A percentile compares a stretch with the other conserved stretches of the same genome.
phyloP scores from a whole-genome alignment of 1,140 invertebrate species.

The Drosophila saltans region DNA sequence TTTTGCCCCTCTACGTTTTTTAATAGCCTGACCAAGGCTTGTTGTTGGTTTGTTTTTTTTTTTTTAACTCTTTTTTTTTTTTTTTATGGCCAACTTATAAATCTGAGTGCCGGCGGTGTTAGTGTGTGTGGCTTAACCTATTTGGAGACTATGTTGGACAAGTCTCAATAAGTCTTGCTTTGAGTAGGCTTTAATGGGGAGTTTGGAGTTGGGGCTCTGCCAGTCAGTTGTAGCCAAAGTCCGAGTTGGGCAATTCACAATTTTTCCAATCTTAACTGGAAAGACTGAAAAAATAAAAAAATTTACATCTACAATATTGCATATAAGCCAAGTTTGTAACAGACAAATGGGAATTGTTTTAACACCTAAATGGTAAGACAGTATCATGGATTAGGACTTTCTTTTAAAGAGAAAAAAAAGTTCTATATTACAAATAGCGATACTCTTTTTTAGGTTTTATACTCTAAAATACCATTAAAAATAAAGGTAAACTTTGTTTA shows the following conservation, averaged over 20 bases:
- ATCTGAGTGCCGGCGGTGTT: constrained; percentile 25
- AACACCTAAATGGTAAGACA: background rate
- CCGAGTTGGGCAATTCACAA: constrained; percentile 7
- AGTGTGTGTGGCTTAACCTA: constrained; percentile 52
- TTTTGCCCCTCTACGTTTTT: background rate
- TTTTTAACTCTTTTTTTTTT: constrained; percentile 27
- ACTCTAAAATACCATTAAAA: too few species aligned
- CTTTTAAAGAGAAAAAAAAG: background rate
- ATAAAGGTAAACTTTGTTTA: too few species aligned
- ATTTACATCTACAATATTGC: constrained; percentile 7
- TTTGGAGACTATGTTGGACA: constrained; percentile 65
- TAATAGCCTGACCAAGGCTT: constrained; percentile 51
- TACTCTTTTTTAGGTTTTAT: too few species aligned
- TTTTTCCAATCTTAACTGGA: background rate
- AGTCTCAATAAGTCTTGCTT: constrained; percentile 35
- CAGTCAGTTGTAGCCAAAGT: background rate
- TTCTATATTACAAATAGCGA: too few species aligned
- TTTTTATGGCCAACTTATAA: constrained; percentile 66
- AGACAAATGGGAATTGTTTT: constrained; percentile 4
- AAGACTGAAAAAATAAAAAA: background rate
- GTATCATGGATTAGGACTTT: background rate
- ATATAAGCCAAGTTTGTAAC: background rate
- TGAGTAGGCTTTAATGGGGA: constrained; percentile 25
- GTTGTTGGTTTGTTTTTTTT: constrained; percentile 51
- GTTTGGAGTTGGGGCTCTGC: background rate